Evolutionary conservation across 2,888 invertebrate species (phyloP), one percentile per base, ranked within the genome.

Genomic region (Agelastica alni): DNA sequence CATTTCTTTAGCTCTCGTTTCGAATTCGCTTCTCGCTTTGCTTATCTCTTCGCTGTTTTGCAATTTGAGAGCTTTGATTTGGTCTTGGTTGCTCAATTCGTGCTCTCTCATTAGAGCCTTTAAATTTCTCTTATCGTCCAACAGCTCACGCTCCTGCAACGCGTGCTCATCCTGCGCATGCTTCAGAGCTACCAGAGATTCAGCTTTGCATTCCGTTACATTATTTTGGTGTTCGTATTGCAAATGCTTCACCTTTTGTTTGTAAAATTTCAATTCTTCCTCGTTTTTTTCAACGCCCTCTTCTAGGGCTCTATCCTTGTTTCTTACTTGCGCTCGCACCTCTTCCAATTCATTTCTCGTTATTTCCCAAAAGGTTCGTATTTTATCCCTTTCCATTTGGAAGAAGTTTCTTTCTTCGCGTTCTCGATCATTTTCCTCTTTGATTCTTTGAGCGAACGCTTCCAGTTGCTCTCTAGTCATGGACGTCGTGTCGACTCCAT

Each of bases 331-430:
- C 3, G 91, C 88, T 71, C 87, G 86, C 7, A 85, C 85, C 78
- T 94, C 92, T 70, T 95, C 93, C 32, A 96, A 78, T 72, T 96
- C 93, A 66, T 90, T 87, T 62, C 92, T 85, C 0, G 95, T 91
- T 48, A 96, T 94, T 77, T 96, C 96, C 96, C 96, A 97, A 74
- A 95, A 96, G 2, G 93, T 93, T 63, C 93, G 84, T 10, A 96
- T 82, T 78, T 96, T 96, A 75, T 96, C 96, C 64, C 96, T 82
- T 79, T 97, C 97, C 67, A 96, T 76, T 77, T 96, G 96, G 70
- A 95, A 96, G 75, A 90, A 96, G 76, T 96, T 96, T 48, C 97
- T 80, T 76, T 97, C 96, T 76, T 96, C 96, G 67, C 96, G 81
- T 76, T 97, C 96, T 52, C 92, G 85, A 71, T 96, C 96, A 73